Conservation (phyloP, 2,113 vertebrate species). For the Sigmodon hispidus region DNA sequence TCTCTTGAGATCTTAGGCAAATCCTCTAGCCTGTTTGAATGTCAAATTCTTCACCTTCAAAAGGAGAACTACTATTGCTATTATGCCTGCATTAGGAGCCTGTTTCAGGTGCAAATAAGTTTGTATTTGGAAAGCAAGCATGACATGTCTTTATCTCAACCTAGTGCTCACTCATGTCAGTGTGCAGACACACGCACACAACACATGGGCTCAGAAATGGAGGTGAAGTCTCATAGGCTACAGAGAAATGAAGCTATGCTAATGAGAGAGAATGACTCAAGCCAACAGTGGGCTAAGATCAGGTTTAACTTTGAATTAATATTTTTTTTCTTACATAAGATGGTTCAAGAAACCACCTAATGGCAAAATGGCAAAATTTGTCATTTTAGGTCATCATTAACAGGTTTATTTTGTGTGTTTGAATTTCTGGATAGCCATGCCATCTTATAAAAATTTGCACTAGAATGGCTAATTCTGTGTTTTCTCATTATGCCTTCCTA, state of each 20-base stretch:
- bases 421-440: background rate
- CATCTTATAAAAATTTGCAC: background rate
- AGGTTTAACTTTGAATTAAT: background rate
- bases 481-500: background rate
- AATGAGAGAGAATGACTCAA: background rate
- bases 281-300: background rate
- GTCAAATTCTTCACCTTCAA: background rate
- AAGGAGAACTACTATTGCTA: background rate
- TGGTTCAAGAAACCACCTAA: background rate
- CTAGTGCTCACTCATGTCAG: background rate
- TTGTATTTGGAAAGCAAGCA: accelerated
- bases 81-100: too few relatives aligned
- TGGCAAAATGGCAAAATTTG: background rate
- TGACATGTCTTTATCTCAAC: background rate
- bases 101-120: background rate
- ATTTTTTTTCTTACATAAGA: background rate
- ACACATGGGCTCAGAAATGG: background rate
- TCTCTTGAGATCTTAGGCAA: background rate
- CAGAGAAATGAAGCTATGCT: background rate
- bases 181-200: background rate
- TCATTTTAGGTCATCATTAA: background rate
- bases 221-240: background rate
- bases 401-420: background rate
- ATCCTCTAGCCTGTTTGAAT: background rate
- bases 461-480: background rate